Evolutionary conservation across 2,888 invertebrate genomes (phyloP).

Genomic region (Ethmia dodecea): DNA sequence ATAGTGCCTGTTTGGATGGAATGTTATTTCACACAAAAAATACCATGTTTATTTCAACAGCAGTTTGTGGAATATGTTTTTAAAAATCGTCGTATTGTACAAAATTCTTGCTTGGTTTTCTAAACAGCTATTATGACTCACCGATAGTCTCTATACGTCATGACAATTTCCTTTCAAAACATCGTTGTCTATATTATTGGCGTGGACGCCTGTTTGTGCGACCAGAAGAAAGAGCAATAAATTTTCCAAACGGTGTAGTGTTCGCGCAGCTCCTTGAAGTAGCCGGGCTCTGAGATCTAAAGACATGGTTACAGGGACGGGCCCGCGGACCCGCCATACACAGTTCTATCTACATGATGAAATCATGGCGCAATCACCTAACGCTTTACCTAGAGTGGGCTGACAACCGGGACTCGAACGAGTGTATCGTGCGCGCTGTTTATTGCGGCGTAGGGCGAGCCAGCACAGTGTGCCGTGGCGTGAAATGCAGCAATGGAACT

Average conservation of each 20-base stretch:
- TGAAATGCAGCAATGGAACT: conserved; percentile 26
- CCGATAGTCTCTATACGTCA: conserved; percentile 12
- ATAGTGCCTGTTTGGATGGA: conserved; percentile 33
- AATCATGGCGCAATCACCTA: conserved; percentile 55
- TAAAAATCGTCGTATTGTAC: neutral
- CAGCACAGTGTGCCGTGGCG: conserved; percentile 33
- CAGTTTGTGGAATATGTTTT: conserved; percentile 7
- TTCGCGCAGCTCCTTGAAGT: conserved; percentile 22
- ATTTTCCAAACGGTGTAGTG: conserved; percentile 16
- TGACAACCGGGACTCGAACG: conserved; percentile 60
- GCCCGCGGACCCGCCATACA: conserved; percentile 41
- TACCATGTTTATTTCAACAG: too few species aligned
- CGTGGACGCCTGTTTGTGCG: conserved; percentile 13
- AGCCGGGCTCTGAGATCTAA: conserved; percentile 51
- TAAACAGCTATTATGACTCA: conserved; percentile 20
- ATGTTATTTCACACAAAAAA: conserved; percentile 32
- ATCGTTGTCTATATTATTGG: conserved; percentile 3
- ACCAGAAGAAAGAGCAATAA: conserved; percentile 10
- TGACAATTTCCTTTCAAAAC: conserved; percentile 8
- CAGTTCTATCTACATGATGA: conserved; percentile 32
- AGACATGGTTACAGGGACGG: conserved; percentile 55
- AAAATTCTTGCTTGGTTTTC: conserved; percentile 2
- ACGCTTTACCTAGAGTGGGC: conserved; percentile 74
- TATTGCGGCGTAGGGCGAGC: conserved; percentile 31
- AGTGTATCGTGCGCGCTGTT: conserved; percentile 38